Conservation (phyloP, 1,140 invertebrate genomes). For the Nylanderia fulva region DNA sequence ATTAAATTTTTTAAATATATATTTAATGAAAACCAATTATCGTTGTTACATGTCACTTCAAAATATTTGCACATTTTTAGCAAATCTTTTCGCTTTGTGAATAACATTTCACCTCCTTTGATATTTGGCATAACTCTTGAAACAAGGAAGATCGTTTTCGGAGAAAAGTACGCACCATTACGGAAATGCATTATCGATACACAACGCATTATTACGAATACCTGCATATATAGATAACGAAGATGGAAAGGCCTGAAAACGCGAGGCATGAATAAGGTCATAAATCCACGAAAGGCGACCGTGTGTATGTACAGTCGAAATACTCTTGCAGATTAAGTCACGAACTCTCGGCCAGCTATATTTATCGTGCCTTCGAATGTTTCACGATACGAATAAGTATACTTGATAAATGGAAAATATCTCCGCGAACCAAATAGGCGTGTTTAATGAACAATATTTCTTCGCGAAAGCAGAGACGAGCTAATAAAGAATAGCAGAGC, state of each 20-base stretch:
- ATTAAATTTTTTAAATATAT: neutral
- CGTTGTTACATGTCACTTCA: neutral
- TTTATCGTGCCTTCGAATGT: slow-evolving; percentile 68
- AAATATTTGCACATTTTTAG: neutral
- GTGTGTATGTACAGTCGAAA: slow-evolving; percentile 62
- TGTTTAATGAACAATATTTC: slow-evolving; percentile 3
- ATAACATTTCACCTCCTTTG: neutral
- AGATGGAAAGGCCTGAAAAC: slow-evolving; percentile 44
- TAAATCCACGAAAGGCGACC: slow-evolving; percentile 69
- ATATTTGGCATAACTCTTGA: neutral
- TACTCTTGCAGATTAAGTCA: slow-evolving; percentile 77
- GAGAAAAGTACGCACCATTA: slow-evolving; percentile 60
- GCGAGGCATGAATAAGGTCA: slow-evolving; percentile 54
- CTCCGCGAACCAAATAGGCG: neutral
- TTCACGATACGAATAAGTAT: neutral
- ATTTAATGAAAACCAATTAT: neutral
- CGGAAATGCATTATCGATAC: slow-evolving; percentile 52
- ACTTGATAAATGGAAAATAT: slow-evolving; percentile 63
- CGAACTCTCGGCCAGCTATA: slow-evolving; percentile 68
- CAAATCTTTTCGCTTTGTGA: neutral
- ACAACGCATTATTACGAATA: slow-evolving; percentile 58
- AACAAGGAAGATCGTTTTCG: neutral
- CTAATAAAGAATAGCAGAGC: neutral
- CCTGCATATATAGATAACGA: slow-evolving; percentile 18
- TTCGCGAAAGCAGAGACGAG: neutral